Evolutionary conservation across 1,140 invertebrate genomes (phyloP).

Genomic region (Zaprionus lachaisei): DNA sequence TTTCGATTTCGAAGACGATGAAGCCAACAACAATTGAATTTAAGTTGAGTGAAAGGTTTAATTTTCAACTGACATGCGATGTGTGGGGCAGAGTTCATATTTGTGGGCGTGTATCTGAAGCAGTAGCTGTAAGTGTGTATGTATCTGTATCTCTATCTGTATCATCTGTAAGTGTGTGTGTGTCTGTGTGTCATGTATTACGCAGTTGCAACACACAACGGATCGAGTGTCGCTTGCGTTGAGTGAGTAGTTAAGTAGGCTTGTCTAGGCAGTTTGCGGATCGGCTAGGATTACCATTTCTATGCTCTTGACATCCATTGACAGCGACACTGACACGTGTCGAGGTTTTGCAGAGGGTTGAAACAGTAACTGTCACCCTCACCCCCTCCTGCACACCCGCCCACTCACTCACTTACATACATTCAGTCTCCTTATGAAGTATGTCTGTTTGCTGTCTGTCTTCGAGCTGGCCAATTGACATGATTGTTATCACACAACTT

Average conservation of each 20-base stretch:
- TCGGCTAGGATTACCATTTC: conserved; percentile 67
- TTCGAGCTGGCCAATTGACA: conserved; percentile 46
- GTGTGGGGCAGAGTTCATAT: conserved; percentile 7
- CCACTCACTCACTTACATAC: not conserved
- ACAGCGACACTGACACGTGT: conserved; percentile 76
- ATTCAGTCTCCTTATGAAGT: not conserved
- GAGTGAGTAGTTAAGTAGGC: conserved; percentile 75
- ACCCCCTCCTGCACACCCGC: not conserved
- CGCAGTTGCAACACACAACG: conserved; percentile 46
- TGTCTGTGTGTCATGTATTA: conserved; percentile 14
- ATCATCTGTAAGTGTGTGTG: not conserved
- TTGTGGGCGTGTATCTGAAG: conserved; percentile 8
- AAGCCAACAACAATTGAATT: conserved; percentile 55
- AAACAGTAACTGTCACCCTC: conserved; percentile 16
- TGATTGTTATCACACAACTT: conserved; percentile 24
- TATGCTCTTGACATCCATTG: conserved; percentile 74
- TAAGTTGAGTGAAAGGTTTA: conserved; percentile 73
- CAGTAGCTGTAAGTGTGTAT: not conserved
- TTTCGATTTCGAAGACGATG: conserved; percentile 63
- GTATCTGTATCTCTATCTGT: not conserved
- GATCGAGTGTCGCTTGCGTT: conserved; percentile 57
- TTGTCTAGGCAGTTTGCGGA: conserved; percentile 69
- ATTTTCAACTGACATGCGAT: conserved; percentile 69
- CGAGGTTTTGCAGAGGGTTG: conserved; percentile 46
- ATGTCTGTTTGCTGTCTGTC: conserved; percentile 52